Evolutionary conservation across 2,888 invertebrate genomes (phyloP).

Genomic region (Clivina fossor): DNA sequence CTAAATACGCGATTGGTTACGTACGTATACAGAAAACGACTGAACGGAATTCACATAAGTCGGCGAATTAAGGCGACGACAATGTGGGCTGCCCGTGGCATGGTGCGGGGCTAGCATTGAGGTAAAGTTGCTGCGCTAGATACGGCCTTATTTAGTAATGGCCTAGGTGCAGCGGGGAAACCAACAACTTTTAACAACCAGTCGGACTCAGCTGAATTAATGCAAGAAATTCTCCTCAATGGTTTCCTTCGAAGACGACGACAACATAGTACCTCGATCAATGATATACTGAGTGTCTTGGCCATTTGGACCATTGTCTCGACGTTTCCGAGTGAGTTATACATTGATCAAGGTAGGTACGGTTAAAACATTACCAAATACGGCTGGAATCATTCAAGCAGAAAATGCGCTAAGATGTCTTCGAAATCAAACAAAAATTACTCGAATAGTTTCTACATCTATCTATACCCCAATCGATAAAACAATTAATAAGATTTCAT

Average conservation of each 20-base stretch:
- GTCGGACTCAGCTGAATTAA: conserved; percentile 14
- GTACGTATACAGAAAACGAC: not conserved
- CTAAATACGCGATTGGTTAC: not conserved
- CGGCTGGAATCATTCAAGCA: conserved; percentile 11
- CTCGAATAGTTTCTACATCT: not conserved
- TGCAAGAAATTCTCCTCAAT: conserved; percentile 17
- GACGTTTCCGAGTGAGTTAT: conserved; percentile 7
- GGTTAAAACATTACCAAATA: conserved; percentile 23
- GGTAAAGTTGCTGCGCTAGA: conserved; percentile 23
- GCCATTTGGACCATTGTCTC: conserved; percentile 12
- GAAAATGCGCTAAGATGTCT: not conserved
- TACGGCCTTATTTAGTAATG: conserved; percentile 31
- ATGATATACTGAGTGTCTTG: conserved; percentile 5
- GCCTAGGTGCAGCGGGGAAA: conserved; percentile 27
- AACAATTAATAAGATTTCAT: no score
- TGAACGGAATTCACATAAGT: conserved; percentile 23
- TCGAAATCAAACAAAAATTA: not conserved
- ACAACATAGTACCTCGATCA: not conserved
- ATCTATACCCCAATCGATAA: no score
- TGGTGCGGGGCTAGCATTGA: conserved; percentile 10
- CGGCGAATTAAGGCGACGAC: conserved; percentile 24
- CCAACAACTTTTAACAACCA: conserved; percentile 4
- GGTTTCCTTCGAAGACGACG: conserved; percentile 9
- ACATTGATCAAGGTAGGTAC: conserved; percentile 10
- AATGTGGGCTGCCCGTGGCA: conserved; percentile 8